Base-by-base conservation (phyloP, 2,797 vertebrate species). In the Hylomyscus alleni region DNA sequence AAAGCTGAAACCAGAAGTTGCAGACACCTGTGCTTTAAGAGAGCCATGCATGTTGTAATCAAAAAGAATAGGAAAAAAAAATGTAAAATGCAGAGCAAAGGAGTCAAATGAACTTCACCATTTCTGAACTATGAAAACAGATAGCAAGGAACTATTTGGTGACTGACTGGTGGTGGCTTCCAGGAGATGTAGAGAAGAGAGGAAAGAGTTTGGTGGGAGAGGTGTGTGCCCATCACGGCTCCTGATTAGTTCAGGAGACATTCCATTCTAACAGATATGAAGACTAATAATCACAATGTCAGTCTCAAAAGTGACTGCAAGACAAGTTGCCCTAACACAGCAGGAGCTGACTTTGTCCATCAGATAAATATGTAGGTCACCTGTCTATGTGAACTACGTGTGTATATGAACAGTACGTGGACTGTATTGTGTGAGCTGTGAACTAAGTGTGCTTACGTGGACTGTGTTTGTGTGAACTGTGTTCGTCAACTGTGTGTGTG, bases 51-150 rank as follows among this genome's bases (percentile, higher is more conserved):
- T 67, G 2, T 52, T 88, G 84, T 84, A 12, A 75, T 31, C 58
- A 13, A 89, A 93, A 97, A n/a, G 8, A 67, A 50, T 8, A 52
- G 24, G 58, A 5, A 17, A 93, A 60, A 67, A 88, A 52, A 88
- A 88, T 9, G 15, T 34, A 72, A 96, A 95, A 24, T 83, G 44
- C 20, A 67, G 60, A 87, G 7, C 5, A 1, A 31, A 89, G 31
- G 26, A 20, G 44, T 84, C 52, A 94, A 69, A 69, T 86, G 80
- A 60, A 15, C 15, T 50, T 76, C 12, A n/a, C 22, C 65, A 77
- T 22, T 77, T 89, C 34, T 29, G 81, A 81, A 84, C 31, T 80
- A 37, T 92, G 52, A 75, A 77, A 94, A 19, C 58, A 37, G 0
- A 87, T 73, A 58, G 26, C 47, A 73, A 93, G 6, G 7, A n/a